Conservation (phyloP, 2,888 invertebrate genomes). For the Tridacna crocea region DNA sequence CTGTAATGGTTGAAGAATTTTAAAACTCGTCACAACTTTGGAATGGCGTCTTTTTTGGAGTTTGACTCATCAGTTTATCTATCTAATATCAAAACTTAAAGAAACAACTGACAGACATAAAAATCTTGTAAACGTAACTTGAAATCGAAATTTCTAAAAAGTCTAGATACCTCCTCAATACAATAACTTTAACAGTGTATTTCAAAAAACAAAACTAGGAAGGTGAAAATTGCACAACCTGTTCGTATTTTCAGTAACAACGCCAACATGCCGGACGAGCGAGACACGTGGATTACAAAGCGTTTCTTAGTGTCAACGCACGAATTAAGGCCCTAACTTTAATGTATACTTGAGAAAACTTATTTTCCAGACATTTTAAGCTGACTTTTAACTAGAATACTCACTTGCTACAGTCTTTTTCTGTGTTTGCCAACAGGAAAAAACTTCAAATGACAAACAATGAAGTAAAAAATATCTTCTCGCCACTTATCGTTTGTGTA, state of each 20-base stretch:
- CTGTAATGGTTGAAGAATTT: neutral
- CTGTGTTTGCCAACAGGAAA: constrained; percentile 53
- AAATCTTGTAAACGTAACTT: no score
- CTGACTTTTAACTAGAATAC: neutral
- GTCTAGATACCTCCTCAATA: no score
- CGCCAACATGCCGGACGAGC: constrained; percentile 9
- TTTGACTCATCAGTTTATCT: no score
- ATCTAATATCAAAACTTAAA: no score
- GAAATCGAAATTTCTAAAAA: no score
- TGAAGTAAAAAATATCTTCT: constrained; percentile 29
- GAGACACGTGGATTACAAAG: neutral
- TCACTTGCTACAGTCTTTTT: constrained; percentile 50
- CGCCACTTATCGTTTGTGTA: neutral
- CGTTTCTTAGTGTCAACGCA: neutral
- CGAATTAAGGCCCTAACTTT: no score
- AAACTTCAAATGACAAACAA: constrained; percentile 45
- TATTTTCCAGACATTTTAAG: no score
- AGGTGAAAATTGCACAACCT: constrained; percentile 5
- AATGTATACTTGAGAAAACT: no score
- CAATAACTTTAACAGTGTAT: no score
- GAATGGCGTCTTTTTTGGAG: neutral
- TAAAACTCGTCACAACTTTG: neutral
- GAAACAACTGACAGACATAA: no score
- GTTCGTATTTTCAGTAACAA: neutral
- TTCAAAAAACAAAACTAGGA: no score